phyloP scores from a whole-genome alignment of 2,113 vertebrate genomes.

The Verasper variegatus region DNA sequence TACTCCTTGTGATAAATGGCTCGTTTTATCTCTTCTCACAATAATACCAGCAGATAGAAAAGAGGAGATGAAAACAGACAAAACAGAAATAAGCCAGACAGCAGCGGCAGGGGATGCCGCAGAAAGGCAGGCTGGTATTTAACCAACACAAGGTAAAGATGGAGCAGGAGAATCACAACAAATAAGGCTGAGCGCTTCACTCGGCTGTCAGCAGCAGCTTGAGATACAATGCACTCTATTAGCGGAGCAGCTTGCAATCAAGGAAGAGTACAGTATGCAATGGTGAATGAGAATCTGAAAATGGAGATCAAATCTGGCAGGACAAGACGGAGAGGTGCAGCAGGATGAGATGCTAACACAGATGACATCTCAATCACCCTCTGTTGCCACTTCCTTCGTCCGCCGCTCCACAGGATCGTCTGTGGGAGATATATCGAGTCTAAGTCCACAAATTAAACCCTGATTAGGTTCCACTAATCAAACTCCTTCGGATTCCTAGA shows the following conservation, averaged over 20 bases:
- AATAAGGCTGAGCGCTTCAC: constrained; percentile 49
- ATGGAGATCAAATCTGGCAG: constrained; percentile 49
- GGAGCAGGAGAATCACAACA: constrained; percentile 38
- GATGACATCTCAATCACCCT: constrained; percentile 66
- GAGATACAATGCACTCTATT: constrained; percentile 58
- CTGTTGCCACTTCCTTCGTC: constrained; percentile 52
- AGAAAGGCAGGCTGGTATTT: constrained; percentile 14
- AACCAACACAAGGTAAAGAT: constrained; percentile 54
- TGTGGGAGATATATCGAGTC: constrained; percentile 52
- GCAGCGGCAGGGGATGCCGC: constrained; percentile 14
- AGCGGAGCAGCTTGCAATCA: constrained; percentile 60
- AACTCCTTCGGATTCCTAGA: constrained; percentile 77
- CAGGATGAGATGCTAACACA: constrained; percentile 52
- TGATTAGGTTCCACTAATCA: constrained; percentile 82
- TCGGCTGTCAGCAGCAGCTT: constrained; percentile 47
- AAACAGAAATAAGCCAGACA: constrained; percentile 15
- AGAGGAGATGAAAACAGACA: constrained; percentile 29
- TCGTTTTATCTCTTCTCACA: constrained; percentile 16
- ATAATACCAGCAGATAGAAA: constrained; percentile 26
- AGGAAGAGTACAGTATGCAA: constrained; percentile 26
- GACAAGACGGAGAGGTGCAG: constrained; percentile 42
- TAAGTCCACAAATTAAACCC: constrained; percentile 81
- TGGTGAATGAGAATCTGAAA: constrained; percentile 51
- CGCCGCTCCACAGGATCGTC: constrained; percentile 31
- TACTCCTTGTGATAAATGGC: constrained; percentile 7